Evolutionary conservation across 2,888 invertebrate species (phyloP).

Genomic region (Athrips mouffetella): DNA sequence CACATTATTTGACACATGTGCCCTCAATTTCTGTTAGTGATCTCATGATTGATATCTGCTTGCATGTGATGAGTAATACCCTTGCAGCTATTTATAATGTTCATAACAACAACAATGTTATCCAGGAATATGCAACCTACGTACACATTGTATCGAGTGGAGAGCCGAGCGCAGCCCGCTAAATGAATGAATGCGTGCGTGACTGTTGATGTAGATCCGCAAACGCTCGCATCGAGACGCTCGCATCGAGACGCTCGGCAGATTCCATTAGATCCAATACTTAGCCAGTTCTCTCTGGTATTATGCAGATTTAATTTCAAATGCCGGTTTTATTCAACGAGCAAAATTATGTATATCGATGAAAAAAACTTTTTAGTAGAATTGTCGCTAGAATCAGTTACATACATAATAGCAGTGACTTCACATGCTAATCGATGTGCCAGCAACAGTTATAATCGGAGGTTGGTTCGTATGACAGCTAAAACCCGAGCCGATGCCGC

Average conservation of each 20-base stretch:
- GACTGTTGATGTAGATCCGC: slow-evolving; percentile 30
- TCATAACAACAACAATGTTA: slow-evolving; percentile 15
- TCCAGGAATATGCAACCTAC: slow-evolving; percentile 17
- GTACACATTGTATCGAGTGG: slow-evolving; percentile 15
- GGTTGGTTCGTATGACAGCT: slow-evolving; percentile 36
- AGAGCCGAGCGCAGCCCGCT: slow-evolving; percentile 17
- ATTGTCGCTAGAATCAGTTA: too few relatives aligned
- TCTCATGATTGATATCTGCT: background rate
- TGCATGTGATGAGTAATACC: slow-evolving; percentile 17
- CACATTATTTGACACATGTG: too few relatives aligned
- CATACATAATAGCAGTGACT: background rate
- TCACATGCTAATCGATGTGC: slow-evolving; percentile 36
- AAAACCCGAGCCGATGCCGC: slow-evolving; percentile 37
- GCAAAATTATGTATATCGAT: too few relatives aligned
- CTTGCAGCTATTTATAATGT: slow-evolving; percentile 12
- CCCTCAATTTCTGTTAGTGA: too few relatives aligned
- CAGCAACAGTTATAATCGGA: slow-evolving; percentile 34
- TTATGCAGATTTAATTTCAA: background rate
- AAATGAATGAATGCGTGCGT: slow-evolving; percentile 28
- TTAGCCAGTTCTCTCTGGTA: slow-evolving; percentile 16
- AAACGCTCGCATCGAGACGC: slow-evolving; percentile 22
- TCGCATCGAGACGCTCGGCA: slow-evolving; percentile 19
- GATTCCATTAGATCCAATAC: slow-evolving; percentile 24
- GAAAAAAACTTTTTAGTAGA: too few relatives aligned
- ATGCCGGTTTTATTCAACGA: too few relatives aligned